Evolutionary conservation across 2,113 vertebrate genomes (phyloP).

Genomic region (Salvelinus fontinalis): DNA sequence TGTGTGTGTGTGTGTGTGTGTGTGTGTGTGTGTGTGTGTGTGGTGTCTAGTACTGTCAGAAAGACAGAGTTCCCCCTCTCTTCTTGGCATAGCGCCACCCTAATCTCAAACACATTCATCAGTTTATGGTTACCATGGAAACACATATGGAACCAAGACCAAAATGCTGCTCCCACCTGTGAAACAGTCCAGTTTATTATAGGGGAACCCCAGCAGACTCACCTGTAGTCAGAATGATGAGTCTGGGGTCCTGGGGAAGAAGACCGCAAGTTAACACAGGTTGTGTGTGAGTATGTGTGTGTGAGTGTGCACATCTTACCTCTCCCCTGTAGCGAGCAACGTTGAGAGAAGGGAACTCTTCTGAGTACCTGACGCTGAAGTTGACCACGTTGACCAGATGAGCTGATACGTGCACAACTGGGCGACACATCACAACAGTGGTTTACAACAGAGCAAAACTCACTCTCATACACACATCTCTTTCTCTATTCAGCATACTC

Average conservation of each 20-base stretch:
- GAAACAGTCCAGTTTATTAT: background rate
- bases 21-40: background rate
- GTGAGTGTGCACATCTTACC: conserved; percentile 67
- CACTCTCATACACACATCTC: conserved; percentile 14
- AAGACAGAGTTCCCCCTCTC: conserved; percentile 9
- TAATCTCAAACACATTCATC: conserved; percentile 39
- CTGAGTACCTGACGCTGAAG: conserved; percentile 86
- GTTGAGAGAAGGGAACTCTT: conserved; percentile 87
- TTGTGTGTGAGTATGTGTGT: background rate
- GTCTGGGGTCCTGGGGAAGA: conserved; percentile 82
- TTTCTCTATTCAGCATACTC: background rate
- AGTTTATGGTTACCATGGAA: conserved; percentile 8
- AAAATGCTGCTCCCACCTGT: background rate
- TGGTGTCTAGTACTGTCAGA: background rate
- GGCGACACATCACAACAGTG: conserved; percentile 22
- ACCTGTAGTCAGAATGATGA: conserved; percentile 89
- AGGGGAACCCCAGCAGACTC: conserved; percentile 48
- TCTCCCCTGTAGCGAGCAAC: conserved; percentile 87
- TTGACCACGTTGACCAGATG: conserved; percentile 88
- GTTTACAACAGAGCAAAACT: conserved; percentile 4
- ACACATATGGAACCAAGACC: background rate
- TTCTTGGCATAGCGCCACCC: conserved; percentile 21
- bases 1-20: background rate
- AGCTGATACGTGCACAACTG: conserved; percentile 93
- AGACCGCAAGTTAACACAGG: conserved; percentile 4